Percentiles rank a stretch among this genome's conserved stretches.
Evolutionary conservation across 2,888 invertebrate species (phyloP).

Genomic region (Andrena marginata): DNA sequence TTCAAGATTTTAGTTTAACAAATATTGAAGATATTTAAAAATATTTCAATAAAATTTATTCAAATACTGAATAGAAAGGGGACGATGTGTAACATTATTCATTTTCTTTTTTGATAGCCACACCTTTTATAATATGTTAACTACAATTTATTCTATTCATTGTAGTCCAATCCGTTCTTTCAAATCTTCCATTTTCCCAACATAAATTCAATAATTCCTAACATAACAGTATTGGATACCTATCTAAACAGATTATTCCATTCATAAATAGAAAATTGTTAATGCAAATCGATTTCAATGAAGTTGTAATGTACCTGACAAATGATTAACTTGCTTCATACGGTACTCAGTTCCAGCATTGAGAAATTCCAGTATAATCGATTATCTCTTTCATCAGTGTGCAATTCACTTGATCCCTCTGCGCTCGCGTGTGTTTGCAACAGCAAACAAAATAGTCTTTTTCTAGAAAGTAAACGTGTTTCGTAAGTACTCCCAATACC

Average conservation of each 20-base stretch:
- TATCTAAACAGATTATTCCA: background rate
- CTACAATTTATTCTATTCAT: too few relatives aligned
- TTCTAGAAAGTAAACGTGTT: conserved; percentile 56
- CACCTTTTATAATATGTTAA: too few relatives aligned
- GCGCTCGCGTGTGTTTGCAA: conserved; percentile 14
- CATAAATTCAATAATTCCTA: too few relatives aligned
- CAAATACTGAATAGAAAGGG: too few relatives aligned
- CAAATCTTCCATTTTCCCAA: too few relatives aligned
- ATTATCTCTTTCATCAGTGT: conserved; percentile 21
- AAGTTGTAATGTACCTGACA: background rate
- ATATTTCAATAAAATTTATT: too few relatives aligned
- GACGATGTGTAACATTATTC: too few relatives aligned
- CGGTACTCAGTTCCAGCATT: background rate
- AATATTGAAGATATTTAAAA: too few relatives aligned
- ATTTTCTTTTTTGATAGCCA: too few relatives aligned
- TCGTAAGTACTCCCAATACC: conserved; percentile 51
- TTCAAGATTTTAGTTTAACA: too few relatives aligned
- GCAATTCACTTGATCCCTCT: conserved; percentile 4
- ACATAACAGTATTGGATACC: background rate
- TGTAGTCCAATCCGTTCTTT: too few relatives aligned
- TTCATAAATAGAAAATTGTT: background rate
- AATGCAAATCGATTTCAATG: background rate
- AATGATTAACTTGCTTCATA: background rate
- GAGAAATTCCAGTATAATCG: conserved; percentile 19
- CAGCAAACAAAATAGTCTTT: conserved; percentile 32